Conservation (phyloP, 2,888 invertebrate species). For the Mylabris sibirica region DNA sequence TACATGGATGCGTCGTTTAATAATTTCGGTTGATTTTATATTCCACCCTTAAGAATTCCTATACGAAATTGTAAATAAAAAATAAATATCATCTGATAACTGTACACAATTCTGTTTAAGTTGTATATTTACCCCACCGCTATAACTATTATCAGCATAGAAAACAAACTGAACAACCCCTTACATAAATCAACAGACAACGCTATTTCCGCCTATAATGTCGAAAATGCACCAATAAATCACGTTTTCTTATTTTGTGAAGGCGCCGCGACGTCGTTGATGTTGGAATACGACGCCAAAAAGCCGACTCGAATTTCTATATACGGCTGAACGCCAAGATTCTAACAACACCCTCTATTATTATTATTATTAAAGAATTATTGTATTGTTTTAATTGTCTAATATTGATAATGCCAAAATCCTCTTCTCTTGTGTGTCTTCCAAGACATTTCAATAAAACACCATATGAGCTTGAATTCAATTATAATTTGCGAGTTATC, state of each 20-base stretch:
- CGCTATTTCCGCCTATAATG: slow-evolving; percentile 43
- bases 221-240: slow-evolving; percentile 49
- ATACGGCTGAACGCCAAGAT: slow-evolving; percentile 45
- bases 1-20: neutral
- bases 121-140: neutral
- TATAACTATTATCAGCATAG: neutral
- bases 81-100: neutral
- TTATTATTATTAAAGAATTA: neutral
- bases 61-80: neutral
- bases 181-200: slow-evolving; percentile 44
- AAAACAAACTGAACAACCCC: slow-evolving; percentile 28
- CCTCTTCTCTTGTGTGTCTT: too few relatives aligned
- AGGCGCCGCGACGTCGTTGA: slow-evolving; percentile 49
- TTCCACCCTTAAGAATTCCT: neutral
- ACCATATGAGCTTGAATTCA: too few relatives aligned
- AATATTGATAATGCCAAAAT: too few relatives aligned
- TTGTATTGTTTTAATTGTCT: too few relatives aligned
- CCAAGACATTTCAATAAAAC: too few relatives aligned
- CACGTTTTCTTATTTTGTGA: slow-evolving; percentile 51
- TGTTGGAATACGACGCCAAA: slow-evolving; percentile 47
- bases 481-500: too few relatives aligned
- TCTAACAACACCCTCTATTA: slow-evolving; percentile 27
- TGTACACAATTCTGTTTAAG: neutral
- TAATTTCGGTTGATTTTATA: neutral
- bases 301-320: slow-evolving; percentile 38